Evolutionary conservation across 2,797 vertebrate genomes (phyloP).

Genomic region (Ctenopoma multispine): DNA sequence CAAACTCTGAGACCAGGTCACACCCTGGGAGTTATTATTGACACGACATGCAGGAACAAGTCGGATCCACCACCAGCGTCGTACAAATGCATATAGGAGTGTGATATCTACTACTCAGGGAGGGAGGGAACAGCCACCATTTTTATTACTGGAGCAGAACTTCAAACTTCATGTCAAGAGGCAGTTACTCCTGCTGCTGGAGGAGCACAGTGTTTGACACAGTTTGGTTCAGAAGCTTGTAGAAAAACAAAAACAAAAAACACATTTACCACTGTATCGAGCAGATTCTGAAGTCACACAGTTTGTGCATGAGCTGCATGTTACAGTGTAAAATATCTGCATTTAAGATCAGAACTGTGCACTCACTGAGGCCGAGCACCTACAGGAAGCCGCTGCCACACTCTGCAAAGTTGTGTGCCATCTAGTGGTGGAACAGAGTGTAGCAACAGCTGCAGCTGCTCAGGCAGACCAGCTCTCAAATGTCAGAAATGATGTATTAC

Average conservation of each 20-base stretch:
- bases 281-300: neutral
- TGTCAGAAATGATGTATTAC: neutral
- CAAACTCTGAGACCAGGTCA: neutral
- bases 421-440: slow-evolving; percentile 58
- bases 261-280: neutral
- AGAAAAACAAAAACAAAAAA: no score
- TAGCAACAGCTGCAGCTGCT: neutral
- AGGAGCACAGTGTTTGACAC: neutral
- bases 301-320: neutral
- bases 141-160: neutral
- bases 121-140: neutral
- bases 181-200: neutral
- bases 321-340: no score
- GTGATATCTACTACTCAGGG: neutral
- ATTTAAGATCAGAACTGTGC: no score
- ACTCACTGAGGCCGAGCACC: no score
- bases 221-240: neutral
- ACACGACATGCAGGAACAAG: neutral
- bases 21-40: neutral
- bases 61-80: neutral
- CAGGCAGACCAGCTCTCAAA: neutral
- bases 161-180: neutral
- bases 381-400: neutral
- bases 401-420: slow-evolving; percentile 48
- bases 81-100: neutral